Evolutionary conservation across 2,888 invertebrate species (phyloP).

Genomic region (Eupeodes luniger): DNA sequence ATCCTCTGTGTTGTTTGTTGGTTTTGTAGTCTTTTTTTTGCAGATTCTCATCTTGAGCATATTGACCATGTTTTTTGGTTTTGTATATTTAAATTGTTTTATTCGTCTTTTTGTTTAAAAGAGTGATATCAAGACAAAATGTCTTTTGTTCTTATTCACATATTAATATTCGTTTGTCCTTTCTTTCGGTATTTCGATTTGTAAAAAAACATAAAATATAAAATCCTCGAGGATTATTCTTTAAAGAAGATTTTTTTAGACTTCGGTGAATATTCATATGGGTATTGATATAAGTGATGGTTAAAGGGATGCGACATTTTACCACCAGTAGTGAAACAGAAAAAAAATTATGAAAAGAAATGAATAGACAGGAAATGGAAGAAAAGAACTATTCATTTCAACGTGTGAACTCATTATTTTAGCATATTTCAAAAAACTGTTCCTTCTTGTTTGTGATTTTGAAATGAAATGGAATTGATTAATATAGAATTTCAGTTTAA

Average conservation of each 20-base stretch:
- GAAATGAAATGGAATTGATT: neutral
- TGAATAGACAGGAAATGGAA: constrained; percentile 34
- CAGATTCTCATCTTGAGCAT: neutral
- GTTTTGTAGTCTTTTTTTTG: constrained; percentile 1
- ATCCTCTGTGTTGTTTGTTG: neutral
- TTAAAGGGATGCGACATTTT: constrained; percentile 45
- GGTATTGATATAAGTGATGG: constrained; percentile 14
- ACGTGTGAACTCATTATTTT: constrained; percentile 69
- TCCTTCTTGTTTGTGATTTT: neutral
- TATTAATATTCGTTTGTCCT: constrained; percentile 33
- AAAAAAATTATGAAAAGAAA: neutral
- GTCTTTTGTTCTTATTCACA: constrained; percentile 65
- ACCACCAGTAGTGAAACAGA: constrained; percentile 33
- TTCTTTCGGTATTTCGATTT: neutral
- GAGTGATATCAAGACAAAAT: constrained; percentile 63
- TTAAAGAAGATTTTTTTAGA: constrained; percentile 11
- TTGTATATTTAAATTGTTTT: constrained; percentile 46
- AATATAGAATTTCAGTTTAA: too few species aligned
- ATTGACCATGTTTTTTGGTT: constrained; percentile 7
- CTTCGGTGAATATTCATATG: constrained; percentile 45
- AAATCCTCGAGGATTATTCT: neutral
- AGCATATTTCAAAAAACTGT: constrained; percentile 2
- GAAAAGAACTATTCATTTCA: constrained; percentile 54
- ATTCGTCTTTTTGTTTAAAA: constrained; percentile 35
- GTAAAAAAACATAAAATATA: neutral